Conservation (phyloP, 1,140 invertebrate species). For the Drosophila miranda region DNA sequence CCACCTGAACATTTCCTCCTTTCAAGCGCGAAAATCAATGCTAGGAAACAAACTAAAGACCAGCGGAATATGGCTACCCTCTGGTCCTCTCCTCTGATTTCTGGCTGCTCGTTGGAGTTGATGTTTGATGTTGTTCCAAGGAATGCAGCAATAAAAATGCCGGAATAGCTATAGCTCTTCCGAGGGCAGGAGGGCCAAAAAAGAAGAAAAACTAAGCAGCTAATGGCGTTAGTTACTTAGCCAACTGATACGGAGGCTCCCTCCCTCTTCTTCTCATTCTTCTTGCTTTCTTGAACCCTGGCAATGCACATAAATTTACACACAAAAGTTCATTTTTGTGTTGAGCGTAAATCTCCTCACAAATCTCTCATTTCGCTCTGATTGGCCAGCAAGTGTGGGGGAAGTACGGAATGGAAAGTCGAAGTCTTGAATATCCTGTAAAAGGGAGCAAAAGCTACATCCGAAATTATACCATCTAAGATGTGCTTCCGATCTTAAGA, state of each 20-base stretch:
- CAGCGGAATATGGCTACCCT: background rate
- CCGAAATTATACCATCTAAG: too few species aligned
- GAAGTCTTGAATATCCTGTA: constrained; percentile 25
- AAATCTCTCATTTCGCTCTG: constrained; percentile 69
- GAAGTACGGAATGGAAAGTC: background rate
- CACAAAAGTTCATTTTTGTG: constrained; percentile 72
- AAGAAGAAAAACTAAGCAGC: constrained; percentile 53
- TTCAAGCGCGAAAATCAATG: constrained; percentile 24
- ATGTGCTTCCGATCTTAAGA: too few species aligned
- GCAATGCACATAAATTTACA: constrained; percentile 72
- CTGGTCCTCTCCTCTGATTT: constrained; percentile 38
- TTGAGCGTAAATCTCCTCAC: constrained; percentile 68
- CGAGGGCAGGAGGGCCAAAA: background rate
- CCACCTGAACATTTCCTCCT: constrained; percentile 7
- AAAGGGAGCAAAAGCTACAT: too few species aligned
- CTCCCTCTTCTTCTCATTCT: background rate
- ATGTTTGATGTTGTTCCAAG: constrained; percentile 63
- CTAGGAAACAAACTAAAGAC: background rate
- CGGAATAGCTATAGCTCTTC: constrained; percentile 17
- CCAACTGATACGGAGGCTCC: background rate
- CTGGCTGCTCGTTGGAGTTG: constrained; percentile 1
- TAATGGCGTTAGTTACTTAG: constrained; percentile 76
- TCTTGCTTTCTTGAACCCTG: constrained; percentile 1
- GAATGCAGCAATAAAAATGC: constrained; percentile 75
- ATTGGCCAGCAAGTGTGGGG: constrained; percentile 4